These are phyloP conservation scores for Schizothorax lantsangensis DNA, from an alignment of 2,797 vertebrate species.

Conservation along the genomic window DNA sequence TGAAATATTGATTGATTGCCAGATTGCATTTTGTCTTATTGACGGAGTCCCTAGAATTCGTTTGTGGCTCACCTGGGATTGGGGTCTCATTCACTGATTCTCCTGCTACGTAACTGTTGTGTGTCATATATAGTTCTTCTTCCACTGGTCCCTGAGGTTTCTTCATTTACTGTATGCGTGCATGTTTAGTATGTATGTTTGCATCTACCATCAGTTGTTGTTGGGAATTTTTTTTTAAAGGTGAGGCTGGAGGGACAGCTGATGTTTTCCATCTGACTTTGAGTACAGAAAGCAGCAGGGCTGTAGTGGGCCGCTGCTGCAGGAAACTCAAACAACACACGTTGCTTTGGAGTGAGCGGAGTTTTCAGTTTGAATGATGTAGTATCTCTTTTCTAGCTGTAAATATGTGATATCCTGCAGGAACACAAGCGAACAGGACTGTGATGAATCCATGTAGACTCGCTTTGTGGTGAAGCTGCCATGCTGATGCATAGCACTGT, in stretches of 20 bases:
- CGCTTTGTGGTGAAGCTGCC: background rate
- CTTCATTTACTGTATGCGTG: conserved; percentile 24
- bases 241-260: conserved; percentile 2
- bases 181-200: conserved; percentile 6
- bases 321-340: conserved; percentile 23
- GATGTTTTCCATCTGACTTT: conserved; percentile 13
- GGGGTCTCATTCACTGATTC: background rate
- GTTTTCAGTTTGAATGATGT: conserved; percentile 38
- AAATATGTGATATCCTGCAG: conserved; percentile 25
- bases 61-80: too few species aligned
- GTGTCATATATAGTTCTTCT: background rate
- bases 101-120: background rate
- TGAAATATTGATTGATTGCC: too few species aligned
- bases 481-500: background rate
- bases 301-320: conserved; percentile 5
- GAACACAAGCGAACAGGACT: conserved; percentile 9
- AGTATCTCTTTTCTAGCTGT: background rate
- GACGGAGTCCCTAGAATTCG: too few species aligned
- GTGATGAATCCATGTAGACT: conserved; percentile 18
- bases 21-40: too few species aligned
- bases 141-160: background rate
- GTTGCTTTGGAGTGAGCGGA: conserved; percentile 1
- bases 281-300: conserved; percentile 41
- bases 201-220: conserved; percentile 27
- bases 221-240: conserved; percentile 32